Conservation (phyloP, 64 coral and sea anemone species). For the Cladopsammia gracilis region DNA sequence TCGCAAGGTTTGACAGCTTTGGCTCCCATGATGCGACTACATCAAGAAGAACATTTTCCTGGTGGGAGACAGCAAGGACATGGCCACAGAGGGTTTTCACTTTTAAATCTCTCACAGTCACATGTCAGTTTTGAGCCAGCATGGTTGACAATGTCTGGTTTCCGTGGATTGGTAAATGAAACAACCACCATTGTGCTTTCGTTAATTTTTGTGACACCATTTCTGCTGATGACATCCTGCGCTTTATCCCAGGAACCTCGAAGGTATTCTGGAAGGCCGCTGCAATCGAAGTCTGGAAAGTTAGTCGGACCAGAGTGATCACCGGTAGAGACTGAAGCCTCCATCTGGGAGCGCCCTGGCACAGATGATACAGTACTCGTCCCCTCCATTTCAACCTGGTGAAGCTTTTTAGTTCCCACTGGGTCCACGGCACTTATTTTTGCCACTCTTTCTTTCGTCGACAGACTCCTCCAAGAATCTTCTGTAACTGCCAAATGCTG, state of each 20-base stretch:
- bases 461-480: slow-evolving; percentile 18
- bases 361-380: not conserved
- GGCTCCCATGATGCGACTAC: no score
- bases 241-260: not conserved
- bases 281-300: not conserved
- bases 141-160: slow-evolving; percentile 7
- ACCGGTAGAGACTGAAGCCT: not conserved
- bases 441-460: slow-evolving; percentile 10
- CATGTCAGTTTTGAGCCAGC: no score
- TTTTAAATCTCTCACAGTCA: no score
- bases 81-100: no score
- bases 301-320: not conserved
- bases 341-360: slow-evolving; percentile 11
- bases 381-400: no score
- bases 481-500: slow-evolving; percentile 26
- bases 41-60: no score
- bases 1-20: no score
- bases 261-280: not conserved
- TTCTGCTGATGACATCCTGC: slow-evolving; percentile 4
- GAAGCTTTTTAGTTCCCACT: not conserved
- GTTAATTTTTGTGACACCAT: slow-evolving; percentile 7
- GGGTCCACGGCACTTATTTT: not conserved
- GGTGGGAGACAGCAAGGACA: no score
- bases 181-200: not conserved
- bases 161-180: slow-evolving; percentile 7